A percentile compares a stretch with the other conserved stretches of the same genome.
Conservation (phyloP, 2,797 vertebrate genomes). For the Aselliscus stoliczkanus region DNA sequence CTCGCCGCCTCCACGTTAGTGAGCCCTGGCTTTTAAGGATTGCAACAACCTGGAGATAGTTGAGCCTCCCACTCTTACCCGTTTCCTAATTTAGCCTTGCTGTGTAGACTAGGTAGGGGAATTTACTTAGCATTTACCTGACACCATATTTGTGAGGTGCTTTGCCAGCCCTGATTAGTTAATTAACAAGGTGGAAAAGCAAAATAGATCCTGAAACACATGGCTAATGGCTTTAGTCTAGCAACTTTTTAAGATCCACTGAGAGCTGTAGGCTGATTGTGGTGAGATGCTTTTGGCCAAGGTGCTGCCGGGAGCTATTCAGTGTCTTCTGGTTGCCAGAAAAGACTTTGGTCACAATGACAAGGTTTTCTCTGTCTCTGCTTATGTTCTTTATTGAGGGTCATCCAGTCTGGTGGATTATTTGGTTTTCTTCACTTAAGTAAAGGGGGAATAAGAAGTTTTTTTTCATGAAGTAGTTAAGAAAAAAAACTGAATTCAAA, state of each 20-base stretch:
- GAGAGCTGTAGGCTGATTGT: background rate
- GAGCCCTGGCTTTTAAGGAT: background rate
- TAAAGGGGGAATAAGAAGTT: background rate
- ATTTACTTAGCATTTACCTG: constrained; percentile 52
- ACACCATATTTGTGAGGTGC: constrained; percentile 47
- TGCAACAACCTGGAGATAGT: constrained; percentile 29
- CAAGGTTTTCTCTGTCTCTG: background rate
- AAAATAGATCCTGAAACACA: constrained; percentile 42
- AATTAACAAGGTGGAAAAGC: constrained; percentile 50
- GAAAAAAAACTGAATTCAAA: background rate
- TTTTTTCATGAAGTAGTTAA: constrained; percentile 30
- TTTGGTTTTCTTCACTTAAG: constrained; percentile 27
- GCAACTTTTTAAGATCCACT: constrained; percentile 24
- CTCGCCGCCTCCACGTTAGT: background rate
- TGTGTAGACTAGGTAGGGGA: constrained; percentile 39
- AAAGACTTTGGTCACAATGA: constrained; percentile 13
- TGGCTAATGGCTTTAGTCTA: background rate
- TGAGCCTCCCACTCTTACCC: background rate
- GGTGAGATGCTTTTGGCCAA: background rate
- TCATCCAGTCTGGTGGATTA: background rate
- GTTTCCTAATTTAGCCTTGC: constrained; percentile 45
- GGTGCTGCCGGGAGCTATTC: background rate
- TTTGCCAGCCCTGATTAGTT: constrained; percentile 53
- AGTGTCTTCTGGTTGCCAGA: background rate
- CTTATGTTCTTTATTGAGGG: background rate